phyloP scores from a whole-genome alignment of 2,797 vertebrate genomes.

The Tragelaphus oryx region DNA sequence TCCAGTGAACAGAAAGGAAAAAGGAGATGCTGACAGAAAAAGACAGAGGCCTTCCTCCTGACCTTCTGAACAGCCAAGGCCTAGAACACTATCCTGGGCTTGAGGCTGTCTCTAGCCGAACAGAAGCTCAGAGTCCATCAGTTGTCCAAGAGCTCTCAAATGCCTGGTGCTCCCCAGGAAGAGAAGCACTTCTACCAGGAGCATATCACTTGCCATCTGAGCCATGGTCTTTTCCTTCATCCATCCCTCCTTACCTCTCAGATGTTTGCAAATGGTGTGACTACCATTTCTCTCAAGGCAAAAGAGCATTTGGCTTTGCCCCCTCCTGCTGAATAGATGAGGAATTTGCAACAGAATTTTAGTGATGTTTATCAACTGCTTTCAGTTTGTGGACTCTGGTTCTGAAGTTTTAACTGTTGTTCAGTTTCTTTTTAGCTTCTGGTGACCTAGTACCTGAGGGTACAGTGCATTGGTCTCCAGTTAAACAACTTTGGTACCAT shows the following conservation, averaged over 20 bases:
- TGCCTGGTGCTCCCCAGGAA: not conserved
- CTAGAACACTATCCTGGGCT: not conserved
- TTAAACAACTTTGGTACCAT: slow-evolving; percentile 24
- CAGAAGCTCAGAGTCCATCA: not conserved
- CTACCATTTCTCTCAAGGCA: slow-evolving; percentile 15
- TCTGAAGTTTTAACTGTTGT: slow-evolving; percentile 36
- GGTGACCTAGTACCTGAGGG: not conserved
- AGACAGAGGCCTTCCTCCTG: not conserved
- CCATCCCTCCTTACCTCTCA: not conserved
- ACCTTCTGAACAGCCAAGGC: not conserved
- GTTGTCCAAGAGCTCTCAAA: not conserved
- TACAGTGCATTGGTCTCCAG: slow-evolving; percentile 29
- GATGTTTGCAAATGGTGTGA: not conserved
- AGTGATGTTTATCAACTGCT: slow-evolving; percentile 19
- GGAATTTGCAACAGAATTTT: slow-evolving; percentile 29
- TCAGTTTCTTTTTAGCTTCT: slow-evolving; percentile 38
- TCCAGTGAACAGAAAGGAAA: slow-evolving; percentile 18
- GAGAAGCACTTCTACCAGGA: not conserved
- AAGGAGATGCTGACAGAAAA: not conserved
- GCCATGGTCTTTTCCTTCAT: not conserved
- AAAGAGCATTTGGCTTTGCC: not conserved
- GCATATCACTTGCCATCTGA: not conserved
- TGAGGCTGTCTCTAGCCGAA: not conserved
- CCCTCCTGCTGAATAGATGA: not conserved
- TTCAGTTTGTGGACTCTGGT: slow-evolving; percentile 27